phyloP scores from a whole-genome alignment of 2,797 vertebrate genomes.

The Phalloptychus januarius region DNA sequence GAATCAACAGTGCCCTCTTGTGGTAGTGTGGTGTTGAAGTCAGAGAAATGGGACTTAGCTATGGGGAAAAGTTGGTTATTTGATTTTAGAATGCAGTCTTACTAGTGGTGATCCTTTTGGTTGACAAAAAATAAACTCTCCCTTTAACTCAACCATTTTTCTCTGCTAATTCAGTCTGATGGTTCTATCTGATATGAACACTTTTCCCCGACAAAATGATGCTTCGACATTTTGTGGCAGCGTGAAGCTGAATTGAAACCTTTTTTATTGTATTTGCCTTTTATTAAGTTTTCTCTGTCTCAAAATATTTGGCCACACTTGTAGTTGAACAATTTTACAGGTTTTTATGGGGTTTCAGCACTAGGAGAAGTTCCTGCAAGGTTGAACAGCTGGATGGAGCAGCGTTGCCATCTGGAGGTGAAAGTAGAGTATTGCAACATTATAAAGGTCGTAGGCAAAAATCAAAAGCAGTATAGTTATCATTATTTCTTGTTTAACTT shows the following conservation, averaged over 20 bases:
- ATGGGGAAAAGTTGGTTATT: background rate
- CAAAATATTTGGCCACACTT: background rate
- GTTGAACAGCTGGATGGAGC: background rate
- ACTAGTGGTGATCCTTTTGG: background rate
- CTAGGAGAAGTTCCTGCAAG: background rate
- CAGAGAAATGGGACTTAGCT: background rate
- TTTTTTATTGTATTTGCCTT: background rate
- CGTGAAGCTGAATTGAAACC: background rate
- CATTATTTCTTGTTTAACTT: too few species aligned
- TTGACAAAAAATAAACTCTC: background rate
- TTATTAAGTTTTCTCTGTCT: background rate
- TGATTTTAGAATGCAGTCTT: background rate
- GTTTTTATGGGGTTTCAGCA: background rate
- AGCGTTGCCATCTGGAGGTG: background rate
- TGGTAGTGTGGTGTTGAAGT: constrained; percentile 33
- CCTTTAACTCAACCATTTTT: background rate
- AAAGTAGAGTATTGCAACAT: background rate
- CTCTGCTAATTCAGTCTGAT: background rate
- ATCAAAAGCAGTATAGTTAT: too few species aligned
- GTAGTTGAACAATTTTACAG: background rate
- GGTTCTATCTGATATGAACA: background rate
- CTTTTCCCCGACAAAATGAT: background rate
- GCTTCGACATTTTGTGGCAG: background rate
- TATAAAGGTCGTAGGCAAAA: background rate
- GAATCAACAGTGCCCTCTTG: constrained; percentile 50